phyloP scores from a whole-genome alignment of 2,113 vertebrate genomes.

The Tragulus kanchil region DNA sequence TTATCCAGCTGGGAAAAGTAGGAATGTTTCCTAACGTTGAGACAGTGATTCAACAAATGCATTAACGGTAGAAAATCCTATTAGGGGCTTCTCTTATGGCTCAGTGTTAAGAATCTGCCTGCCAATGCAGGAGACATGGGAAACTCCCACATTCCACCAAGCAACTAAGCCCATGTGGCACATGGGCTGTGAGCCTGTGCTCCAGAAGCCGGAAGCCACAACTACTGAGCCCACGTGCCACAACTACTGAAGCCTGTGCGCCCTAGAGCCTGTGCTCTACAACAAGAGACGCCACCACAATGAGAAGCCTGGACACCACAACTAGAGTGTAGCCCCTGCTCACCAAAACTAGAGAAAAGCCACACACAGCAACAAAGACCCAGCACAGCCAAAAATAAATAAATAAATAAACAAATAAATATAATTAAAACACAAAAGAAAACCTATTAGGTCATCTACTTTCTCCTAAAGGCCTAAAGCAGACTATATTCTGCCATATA shows the following conservation, averaged over 20 bases:
- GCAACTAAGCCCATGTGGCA: neutral
- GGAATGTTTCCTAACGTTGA: neutral
- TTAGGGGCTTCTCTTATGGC: neutral
- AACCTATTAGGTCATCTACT: neutral
- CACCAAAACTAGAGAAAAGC: neutral
- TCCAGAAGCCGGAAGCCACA: neutral
- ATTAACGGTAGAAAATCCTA: constrained; percentile 32
- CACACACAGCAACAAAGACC: neutral
- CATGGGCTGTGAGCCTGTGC: neutral
- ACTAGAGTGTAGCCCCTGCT: neutral
- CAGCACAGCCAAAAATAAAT: neutral
- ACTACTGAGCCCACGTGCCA: no score
- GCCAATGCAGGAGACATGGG: neutral
- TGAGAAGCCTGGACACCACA: accelerated
- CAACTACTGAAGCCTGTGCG: neutral
- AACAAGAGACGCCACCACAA: neutral
- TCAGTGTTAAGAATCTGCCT: neutral
- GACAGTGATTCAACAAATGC: no score
- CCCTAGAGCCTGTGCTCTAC: neutral
- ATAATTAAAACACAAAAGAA: neutral
- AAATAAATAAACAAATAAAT: neutral
- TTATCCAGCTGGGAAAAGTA: constrained; percentile 26
- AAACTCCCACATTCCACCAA: neutral
- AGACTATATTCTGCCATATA: neutral
- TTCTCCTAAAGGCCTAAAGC: neutral